These are phyloP conservation scores for Boulengeromyrus knoepffleri DNA, from an alignment of 2,113 vertebrate species.

Conservation along the genomic window DNA sequence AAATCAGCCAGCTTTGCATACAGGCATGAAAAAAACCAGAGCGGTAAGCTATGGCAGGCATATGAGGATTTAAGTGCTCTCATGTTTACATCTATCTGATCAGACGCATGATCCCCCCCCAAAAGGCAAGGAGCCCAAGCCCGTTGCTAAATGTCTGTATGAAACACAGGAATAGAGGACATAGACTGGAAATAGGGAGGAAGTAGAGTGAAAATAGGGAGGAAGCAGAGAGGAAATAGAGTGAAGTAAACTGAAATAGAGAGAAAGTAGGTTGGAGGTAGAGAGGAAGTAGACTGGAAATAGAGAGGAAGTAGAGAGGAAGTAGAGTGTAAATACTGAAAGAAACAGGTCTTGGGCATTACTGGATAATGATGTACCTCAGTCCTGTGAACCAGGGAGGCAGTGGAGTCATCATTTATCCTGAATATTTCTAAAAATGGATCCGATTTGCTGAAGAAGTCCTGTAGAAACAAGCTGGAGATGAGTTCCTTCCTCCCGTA, in stretches of 20 bases:
- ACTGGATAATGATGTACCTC: conserved; percentile 64
- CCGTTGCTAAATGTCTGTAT: background rate
- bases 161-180: background rate
- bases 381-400: conserved; percentile 92
- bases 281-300: background rate
- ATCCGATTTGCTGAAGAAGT: conserved; percentile 99
- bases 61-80: background rate
- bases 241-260: background rate
- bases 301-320: background rate
- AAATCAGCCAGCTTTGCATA: background rate
- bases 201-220: background rate
- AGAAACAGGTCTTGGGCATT: background rate
- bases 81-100: background rate
- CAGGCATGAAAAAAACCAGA: background rate
- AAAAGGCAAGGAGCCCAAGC: background rate
- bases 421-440: conserved; percentile 97
- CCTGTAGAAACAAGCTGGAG: conserved; percentile 60
- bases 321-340: background rate
- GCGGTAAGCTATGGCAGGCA: background rate
- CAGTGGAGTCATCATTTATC: conserved; percentile 90
- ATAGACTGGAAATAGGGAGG: background rate
- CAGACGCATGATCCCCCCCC: background rate
- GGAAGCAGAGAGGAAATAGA: background rate
- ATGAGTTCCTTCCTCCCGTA: background rate
- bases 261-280: background rate